Conservation (phyloP, 2,113 vertebrate genomes). For the Todiramphus chloris region DNA sequence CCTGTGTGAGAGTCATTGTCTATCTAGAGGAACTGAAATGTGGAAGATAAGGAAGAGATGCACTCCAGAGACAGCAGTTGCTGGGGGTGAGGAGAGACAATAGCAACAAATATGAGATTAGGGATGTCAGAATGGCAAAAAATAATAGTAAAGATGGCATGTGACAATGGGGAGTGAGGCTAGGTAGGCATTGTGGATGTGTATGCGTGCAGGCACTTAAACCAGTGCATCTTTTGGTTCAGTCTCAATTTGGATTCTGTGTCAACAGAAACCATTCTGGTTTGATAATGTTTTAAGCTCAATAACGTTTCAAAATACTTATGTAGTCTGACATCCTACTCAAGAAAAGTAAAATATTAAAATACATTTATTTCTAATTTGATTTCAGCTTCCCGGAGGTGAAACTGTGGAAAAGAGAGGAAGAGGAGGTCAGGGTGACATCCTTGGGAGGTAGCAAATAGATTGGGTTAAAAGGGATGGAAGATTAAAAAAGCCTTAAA, state of each 20-base stretch:
- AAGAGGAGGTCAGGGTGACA: not conserved
- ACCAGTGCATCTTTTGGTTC: not conserved
- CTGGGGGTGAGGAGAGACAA: not conserved
- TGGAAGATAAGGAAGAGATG: not conserved
- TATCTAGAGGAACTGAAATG: not conserved
- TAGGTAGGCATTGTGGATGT: not conserved
- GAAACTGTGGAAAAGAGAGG: not conserved
- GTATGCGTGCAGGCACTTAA: not conserved
- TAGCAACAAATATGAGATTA: not conserved
- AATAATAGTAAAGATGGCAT: not conserved
- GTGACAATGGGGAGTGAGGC: not conserved
- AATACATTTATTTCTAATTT: not conserved
- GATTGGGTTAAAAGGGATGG: not conserved
- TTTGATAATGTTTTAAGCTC: not conserved
- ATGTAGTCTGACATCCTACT: not conserved
- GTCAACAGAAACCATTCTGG: not conserved
- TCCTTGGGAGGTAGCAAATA: not conserved
- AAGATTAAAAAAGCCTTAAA: not conserved
- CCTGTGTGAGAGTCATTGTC: not conserved
- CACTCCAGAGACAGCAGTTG: not conserved
- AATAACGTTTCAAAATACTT: not conserved
- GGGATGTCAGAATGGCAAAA: not conserved
- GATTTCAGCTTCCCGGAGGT: not conserved
- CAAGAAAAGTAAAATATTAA: constrained; percentile 28
- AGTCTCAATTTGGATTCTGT: not conserved